These are phyloP conservation scores for Norana najaformis DNA, from an alignment of 2,888 invertebrate genomes.

Conservation along the genomic window DNA sequence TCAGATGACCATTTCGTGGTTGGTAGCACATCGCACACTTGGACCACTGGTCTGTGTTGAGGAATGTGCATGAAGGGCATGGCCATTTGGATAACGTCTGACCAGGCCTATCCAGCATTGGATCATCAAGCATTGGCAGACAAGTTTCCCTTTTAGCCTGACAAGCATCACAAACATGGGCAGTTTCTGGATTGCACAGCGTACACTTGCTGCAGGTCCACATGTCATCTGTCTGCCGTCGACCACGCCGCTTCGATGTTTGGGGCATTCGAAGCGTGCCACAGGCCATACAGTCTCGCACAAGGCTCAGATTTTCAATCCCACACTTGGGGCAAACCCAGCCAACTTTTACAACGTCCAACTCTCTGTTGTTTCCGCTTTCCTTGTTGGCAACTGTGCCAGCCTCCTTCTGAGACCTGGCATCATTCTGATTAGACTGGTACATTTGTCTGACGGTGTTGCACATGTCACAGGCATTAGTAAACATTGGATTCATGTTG, in stretches of 20 bases:
- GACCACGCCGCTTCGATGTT: background rate
- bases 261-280: conserved; percentile 62
- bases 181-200: conserved; percentile 75
- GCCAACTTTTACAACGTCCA: conserved; percentile 27
- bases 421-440: background rate
- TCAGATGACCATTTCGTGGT: conserved; percentile 20
- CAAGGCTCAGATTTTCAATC: conserved; percentile 74
- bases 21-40: conserved; percentile 28
- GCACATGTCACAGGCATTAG: conserved; percentile 34
- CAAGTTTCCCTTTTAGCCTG: conserved; percentile 65
- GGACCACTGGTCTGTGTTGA: conserved; percentile 22
- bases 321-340: conserved; percentile 90
- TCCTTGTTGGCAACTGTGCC: background rate
- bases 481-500: conserved; percentile 31
- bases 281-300: conserved; percentile 80
- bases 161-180: conserved; percentile 81
- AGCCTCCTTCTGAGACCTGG: background rate
- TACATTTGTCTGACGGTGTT: conserved; percentile 22
- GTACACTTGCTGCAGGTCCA: conserved; percentile 91
- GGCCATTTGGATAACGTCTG: conserved; percentile 26
- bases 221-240: background rate
- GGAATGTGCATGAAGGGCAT: conserved; percentile 36
- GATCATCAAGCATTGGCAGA: conserved; percentile 30
- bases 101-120: background rate
- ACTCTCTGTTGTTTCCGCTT: background rate